Evolutionary conservation across 2,113 vertebrate species (phyloP).

Genomic region (Stegostoma tigrinum): DNA sequence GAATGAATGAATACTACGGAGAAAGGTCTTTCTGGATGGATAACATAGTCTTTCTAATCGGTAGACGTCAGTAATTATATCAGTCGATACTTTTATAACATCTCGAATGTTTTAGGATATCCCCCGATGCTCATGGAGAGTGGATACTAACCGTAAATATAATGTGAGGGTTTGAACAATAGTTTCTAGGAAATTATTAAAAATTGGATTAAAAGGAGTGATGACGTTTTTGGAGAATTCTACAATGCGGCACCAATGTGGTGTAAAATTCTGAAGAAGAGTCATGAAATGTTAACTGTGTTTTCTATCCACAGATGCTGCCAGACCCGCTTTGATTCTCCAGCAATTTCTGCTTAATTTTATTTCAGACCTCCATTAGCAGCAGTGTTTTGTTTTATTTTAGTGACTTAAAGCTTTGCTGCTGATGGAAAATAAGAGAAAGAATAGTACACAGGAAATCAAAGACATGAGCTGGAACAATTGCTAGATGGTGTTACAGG

Average conservation of each 20-base stretch:
- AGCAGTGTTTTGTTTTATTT: too few species aligned
- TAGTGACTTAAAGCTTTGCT: neutral
- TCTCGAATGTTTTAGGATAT: neutral
- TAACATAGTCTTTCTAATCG: neutral
- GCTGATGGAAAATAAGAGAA: neutral
- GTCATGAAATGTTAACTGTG: too few species aligned
- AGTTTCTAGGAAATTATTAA: neutral
- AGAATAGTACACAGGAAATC: neutral
- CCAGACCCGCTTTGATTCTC: too few species aligned
- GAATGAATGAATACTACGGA: too few species aligned
- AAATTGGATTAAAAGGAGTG: neutral
- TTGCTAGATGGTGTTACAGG: neutral
- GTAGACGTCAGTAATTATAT: too few species aligned
- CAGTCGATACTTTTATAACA: too few species aligned
- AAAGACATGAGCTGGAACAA: neutral
- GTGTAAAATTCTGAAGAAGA: too few species aligned
- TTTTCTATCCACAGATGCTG: too few species aligned
- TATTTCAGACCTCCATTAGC: too few species aligned
- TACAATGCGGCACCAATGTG: neutral
- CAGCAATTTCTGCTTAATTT: too few species aligned
- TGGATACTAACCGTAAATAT: neutral
- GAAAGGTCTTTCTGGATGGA: neutral
- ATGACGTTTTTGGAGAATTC: neutral
- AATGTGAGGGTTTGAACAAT: neutral
- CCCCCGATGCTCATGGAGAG: neutral